These are phyloP conservation scores for Metalampra italica DNA, from an alignment of 2,888 invertebrate species.

Conservation along the genomic window DNA sequence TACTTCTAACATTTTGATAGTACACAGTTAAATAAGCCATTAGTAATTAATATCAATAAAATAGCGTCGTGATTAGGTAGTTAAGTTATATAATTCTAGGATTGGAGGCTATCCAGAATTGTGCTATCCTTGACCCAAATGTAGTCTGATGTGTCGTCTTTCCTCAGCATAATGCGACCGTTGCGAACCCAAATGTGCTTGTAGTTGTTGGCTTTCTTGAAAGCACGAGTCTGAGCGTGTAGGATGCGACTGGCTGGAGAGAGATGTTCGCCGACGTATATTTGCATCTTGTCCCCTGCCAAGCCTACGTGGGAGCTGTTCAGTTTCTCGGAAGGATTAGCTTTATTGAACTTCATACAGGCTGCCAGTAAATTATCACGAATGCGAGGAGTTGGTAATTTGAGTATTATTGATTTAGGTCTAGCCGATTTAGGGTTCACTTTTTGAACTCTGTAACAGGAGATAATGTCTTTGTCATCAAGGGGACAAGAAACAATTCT, in stretches of 20 bases:
- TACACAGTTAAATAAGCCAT: conserved; percentile 7
- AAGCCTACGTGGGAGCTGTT: not conserved
- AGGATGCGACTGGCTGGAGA: not conserved
- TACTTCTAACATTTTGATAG: conserved; percentile 17
- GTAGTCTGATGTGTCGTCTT: not conserved
- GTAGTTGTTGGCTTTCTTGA: not conserved
- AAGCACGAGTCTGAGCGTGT: conserved; percentile 11
- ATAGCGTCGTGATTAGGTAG: not conserved
- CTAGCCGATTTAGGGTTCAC: not conserved
- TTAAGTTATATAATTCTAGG: too few species aligned
- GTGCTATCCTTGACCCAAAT: not conserved
- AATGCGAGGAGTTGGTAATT: not conserved
- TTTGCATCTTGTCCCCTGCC: not conserved
- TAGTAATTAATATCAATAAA: not conserved
- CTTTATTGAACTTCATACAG: not conserved
- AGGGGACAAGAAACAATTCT: too few species aligned
- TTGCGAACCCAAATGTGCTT: not conserved
- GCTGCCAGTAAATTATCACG: not conserved
- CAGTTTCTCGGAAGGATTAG: not conserved
- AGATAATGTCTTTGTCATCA: not conserved
- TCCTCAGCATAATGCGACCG: not conserved
- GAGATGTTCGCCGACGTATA: not conserved
- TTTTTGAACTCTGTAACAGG: not conserved
- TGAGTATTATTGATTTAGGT: not conserved
- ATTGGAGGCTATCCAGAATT: not conserved